These are phyloP conservation scores for Abscondita cerata DNA, from an alignment of 2,888 invertebrate genomes.

Conservation along the genomic window DNA sequence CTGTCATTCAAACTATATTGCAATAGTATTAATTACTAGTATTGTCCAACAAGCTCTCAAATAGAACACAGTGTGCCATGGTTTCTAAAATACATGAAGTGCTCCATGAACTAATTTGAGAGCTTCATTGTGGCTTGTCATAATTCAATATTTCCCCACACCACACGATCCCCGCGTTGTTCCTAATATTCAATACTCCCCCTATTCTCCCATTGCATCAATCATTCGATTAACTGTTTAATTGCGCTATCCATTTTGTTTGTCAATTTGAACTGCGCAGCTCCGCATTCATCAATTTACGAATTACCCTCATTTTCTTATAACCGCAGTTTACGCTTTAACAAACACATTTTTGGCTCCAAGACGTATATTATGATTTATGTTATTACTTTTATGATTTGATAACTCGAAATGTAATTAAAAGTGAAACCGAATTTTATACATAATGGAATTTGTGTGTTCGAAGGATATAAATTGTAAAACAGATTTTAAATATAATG, in stretches of 20 bases:
- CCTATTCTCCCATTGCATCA: constrained; percentile 51
- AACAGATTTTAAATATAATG: background rate
- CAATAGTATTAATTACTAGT: constrained; percentile 39
- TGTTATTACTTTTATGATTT: constrained; percentile 31
- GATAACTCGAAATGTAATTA: constrained; percentile 20
- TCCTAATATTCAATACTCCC: constrained; percentile 39
- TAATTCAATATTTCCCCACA: constrained; percentile 44
- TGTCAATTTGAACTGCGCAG: constrained; percentile 55
- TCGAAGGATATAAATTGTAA: constrained; percentile 7
- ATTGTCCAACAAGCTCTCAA: constrained; percentile 36
- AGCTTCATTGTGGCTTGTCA: constrained; percentile 51
- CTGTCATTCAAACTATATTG: constrained; percentile 38
- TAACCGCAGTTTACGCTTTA: constrained; percentile 33
- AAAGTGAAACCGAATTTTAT: constrained; percentile 20
- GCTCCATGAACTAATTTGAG: constrained; percentile 51
- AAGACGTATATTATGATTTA: constrained; percentile 37
- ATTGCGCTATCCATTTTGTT: constrained; percentile 58
- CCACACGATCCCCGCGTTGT: constrained; percentile 25
- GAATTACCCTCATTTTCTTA: constrained; percentile 49
- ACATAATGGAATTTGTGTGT: constrained; percentile 11
- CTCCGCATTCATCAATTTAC: constrained; percentile 55
- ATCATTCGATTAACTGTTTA: constrained; percentile 59
- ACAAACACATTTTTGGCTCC: constrained; percentile 31
- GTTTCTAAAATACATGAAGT: constrained; percentile 39
- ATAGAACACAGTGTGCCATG: constrained; percentile 30